phyloP scores from a whole-genome alignment of 1,140 invertebrate genomes.

The Bombus vancouverensis region DNA sequence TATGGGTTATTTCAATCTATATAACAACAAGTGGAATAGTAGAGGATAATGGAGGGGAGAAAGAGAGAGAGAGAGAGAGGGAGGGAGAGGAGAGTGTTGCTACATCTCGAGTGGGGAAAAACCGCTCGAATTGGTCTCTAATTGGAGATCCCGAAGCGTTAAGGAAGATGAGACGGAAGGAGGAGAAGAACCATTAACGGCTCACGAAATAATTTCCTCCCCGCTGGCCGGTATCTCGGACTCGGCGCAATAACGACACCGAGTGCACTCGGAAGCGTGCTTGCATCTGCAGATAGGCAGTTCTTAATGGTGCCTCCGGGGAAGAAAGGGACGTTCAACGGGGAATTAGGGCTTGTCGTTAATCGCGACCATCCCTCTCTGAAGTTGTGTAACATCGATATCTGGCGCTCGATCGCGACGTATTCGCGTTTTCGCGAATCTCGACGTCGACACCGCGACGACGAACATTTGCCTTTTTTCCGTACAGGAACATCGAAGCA shows the following conservation, averaged over 20 bases:
- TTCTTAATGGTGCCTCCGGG: conserved; percentile 21
- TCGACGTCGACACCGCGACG: too few relatives aligned
- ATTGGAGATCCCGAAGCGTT: conserved; percentile 44
- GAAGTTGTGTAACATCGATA: neutral
- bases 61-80: neutral
- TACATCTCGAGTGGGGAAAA: conserved; percentile 8
- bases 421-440: too few relatives aligned
- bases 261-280: conserved; percentile 47
- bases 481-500: too few relatives aligned
- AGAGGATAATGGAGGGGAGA: too few relatives aligned
- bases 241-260: conserved; percentile 49
- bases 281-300: conserved; percentile 43
- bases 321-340: conserved; percentile 1
- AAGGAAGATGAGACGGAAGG: neutral
- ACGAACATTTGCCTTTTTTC: too few relatives aligned
- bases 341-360: conserved; percentile 47
- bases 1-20: neutral
- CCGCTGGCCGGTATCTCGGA: conserved; percentile 38
- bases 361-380: neutral
- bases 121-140: conserved; percentile 40
- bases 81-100: too few relatives aligned
- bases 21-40: neutral
- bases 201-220: conserved; percentile 54
- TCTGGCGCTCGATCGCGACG: too few relatives aligned
- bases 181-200: conserved; percentile 49